Evolutionary conservation across 2,888 invertebrate genomes (phyloP).

Genomic region (Lepas anatifera): DNA sequence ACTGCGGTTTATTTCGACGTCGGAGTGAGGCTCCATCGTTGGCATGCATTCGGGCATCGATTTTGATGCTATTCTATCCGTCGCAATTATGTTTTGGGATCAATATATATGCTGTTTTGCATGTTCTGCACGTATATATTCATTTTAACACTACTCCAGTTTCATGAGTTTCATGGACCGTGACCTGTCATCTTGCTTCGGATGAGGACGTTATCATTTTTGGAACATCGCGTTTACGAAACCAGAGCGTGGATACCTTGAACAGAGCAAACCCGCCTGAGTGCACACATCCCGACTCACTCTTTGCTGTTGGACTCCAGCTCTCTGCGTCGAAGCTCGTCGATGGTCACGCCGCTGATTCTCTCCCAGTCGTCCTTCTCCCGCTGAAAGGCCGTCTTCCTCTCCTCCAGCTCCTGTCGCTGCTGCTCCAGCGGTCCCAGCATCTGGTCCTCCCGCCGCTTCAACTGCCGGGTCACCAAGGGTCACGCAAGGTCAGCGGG

Average conservation of each 20-base stretch:
- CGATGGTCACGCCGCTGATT: constrained; percentile 72
- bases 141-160: no score
- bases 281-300: constrained; percentile 19
- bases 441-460: constrained; percentile 77
- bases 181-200: no score
- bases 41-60: no score
- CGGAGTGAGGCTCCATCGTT: no score
- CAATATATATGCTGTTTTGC: no score
- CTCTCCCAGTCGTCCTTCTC: constrained; percentile 86
- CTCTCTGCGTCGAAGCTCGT: constrained; percentile 38
- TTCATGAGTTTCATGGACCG: no score
- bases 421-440: constrained; percentile 53
- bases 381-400: constrained; percentile 65
- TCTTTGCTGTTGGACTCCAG: constrained; percentile 25
- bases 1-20: no score
- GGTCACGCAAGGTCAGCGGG: background rate
- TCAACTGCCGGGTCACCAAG: constrained; percentile 41
- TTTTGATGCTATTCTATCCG: no score
- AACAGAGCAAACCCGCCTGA: background rate
- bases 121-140: no score
- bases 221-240: no score
- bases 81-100: no score
- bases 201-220: no score
- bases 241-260: background rate
- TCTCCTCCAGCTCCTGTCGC: constrained; percentile 62